Base-by-base conservation (phyloP, 92 coral and sea anemone genomes). In the Actinernus sp. region DNA sequence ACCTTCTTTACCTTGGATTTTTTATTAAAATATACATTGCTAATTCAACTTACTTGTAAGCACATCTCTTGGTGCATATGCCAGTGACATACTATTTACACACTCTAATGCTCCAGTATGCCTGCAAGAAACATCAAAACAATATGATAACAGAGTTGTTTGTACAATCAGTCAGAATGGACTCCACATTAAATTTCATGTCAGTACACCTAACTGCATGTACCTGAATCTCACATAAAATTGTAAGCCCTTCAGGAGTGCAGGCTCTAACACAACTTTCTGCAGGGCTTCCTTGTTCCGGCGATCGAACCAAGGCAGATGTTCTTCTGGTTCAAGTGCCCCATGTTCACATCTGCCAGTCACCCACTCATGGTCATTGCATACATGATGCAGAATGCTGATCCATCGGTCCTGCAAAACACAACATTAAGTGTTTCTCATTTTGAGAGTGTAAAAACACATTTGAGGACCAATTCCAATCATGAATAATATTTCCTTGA, bases 141-240 rank as follows among this genome's bases (percentile, higher is more conserved):
- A 7, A 13, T 9, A 26, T n/a, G n/a, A n/a, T n/a, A n/a, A n/a
- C n/a, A n/a, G n/a, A n/a, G n/a, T n/a, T n/a, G n/a, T n/a, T n/a
- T n/a, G n/a, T n/a, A n/a, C n/a, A n/a, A n/a, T n/a, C n/a, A n/a
- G n/a, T n/a, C n/a, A n/a, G n/a, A n/a, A n/a, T n/a, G n/a, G n/a
- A n/a, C n/a, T n/a, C n/a, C n/a, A n/a, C n/a, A n/a, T n/a, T n/a
- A n/a, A n/a, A n/a, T n/a, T n/a, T n/a, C n/a, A n/a, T n/a, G 21
- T 28, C 16, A 58, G 33, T 3, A 12, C 19, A 54, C 31, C 32
- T 14, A n/a, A 9, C 28, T 18, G 9, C n/a, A n/a, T n/a, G 31
- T 24, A 70, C 86, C 86, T 79, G 36, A 79, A 79, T 3, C 79
- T 61, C 0, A 69, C 79, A 61, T 70, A 79, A 31, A 54, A 73